A percentile compares a stretch with the other conserved stretches of the same genome.
Conservation (phyloP, 64 coral and sea anemone species). For the Actinia equina region DNA sequence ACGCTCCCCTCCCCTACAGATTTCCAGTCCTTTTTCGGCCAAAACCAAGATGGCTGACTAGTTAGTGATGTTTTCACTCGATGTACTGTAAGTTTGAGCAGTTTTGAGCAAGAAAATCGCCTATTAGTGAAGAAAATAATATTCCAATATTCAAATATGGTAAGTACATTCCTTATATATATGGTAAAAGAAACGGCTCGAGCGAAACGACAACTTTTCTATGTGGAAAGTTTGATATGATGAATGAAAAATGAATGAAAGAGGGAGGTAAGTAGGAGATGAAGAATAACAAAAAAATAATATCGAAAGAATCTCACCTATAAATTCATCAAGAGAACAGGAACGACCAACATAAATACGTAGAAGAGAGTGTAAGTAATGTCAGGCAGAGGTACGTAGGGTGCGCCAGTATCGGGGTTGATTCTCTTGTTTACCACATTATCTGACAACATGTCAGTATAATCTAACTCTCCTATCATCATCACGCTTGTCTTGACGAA, state of each 20-base stretch:
- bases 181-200: too few relatives aligned
- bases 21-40: too few relatives aligned
- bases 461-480: constrained; percentile 80
- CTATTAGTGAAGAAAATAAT: too few relatives aligned
- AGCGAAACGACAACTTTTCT: too few relatives aligned
- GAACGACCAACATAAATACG: constrained; percentile 64
- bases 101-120: too few relatives aligned
- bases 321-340: constrained; percentile 85
- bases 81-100: too few relatives aligned
- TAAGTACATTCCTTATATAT: too few relatives aligned
- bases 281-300: not conserved
- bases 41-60: too few relatives aligned
- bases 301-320: constrained; percentile 33
- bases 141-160: too few relatives aligned
- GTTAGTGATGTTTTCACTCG: too few relatives aligned
- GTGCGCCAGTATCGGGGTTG: constrained; percentile 30
- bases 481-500: constrained; percentile 74
- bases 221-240: too few relatives aligned
- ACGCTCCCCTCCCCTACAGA: too few relatives aligned
- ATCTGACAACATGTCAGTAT: constrained; percentile 36
- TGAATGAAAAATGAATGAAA: not conserved
- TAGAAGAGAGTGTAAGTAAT: constrained; percentile 54
- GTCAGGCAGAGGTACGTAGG: constrained; percentile 64
- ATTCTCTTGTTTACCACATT: constrained; percentile 50
- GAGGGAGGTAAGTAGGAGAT: not conserved